phyloP scores from a whole-genome alignment of 2,888 invertebrate species.

The Dermolepida albohirtum region DNA sequence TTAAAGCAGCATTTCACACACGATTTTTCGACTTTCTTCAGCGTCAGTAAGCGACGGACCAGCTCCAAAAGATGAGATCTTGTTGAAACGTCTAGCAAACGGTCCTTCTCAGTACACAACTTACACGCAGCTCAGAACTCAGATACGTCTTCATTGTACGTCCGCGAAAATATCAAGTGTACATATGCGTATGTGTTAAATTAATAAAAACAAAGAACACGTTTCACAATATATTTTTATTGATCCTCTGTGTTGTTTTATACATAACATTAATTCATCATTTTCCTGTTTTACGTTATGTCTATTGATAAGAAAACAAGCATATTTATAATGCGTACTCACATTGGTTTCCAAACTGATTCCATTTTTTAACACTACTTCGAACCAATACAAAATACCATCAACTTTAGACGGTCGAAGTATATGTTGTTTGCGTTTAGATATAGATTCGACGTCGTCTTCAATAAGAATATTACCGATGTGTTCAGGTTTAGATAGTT shows the following conservation, averaged over 20 bases:
- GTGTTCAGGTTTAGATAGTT: constrained; percentile 60
- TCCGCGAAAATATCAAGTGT: too few relatives aligned
- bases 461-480: constrained; percentile 45
- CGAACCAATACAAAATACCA: constrained; percentile 70
- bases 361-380: constrained; percentile 56
- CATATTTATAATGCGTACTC: constrained; percentile 66
- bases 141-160: too few relatives aligned
- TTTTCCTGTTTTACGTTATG: constrained; percentile 53
- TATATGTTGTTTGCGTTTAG: constrained; percentile 51
- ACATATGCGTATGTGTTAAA: too few relatives aligned
- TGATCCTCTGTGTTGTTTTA: constrained; percentile 49
- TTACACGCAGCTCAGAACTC: too few relatives aligned
- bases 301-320: constrained; percentile 65
- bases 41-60: too few relatives aligned
- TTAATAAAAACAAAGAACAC: background rate
- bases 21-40: too few relatives aligned
- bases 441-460: constrained; percentile 11
- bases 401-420: constrained; percentile 64
- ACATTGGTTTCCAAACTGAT: constrained; percentile 65
- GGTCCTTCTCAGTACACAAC: too few relatives aligned
- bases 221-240: constrained; percentile 49
- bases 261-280: constrained; percentile 60
- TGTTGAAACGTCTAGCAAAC: too few relatives aligned
- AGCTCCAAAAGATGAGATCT: too few relatives aligned
- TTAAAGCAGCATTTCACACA: too few relatives aligned